Evolutionary conservation across 1,140 invertebrate genomes (phyloP).

Genomic region (Drosophila nikananu): DNA sequence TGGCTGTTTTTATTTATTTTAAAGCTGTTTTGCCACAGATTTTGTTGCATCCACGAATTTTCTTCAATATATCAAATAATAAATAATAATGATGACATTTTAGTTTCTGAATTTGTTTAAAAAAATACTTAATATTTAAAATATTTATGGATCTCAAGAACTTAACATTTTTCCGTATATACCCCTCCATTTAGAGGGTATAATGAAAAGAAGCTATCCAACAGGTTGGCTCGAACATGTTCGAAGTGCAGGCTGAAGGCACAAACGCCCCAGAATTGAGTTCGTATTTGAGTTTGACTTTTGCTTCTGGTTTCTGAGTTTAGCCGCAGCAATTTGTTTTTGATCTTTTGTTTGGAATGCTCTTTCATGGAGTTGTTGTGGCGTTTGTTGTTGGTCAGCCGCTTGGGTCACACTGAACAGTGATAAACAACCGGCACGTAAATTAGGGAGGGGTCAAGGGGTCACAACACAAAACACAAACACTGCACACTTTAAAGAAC

Average conservation of each 20-base stretch:
- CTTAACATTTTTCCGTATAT: background rate
- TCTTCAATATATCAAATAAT: too few species aligned
- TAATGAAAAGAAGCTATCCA: slow-evolving; percentile 2
- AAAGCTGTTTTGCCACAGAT: too few species aligned
- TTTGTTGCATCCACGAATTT: too few species aligned
- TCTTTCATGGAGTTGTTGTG: slow-evolving; percentile 27
- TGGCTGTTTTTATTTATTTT: too few species aligned
- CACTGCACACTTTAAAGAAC: slow-evolving; percentile 7
- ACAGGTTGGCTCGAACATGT: slow-evolving; percentile 53
- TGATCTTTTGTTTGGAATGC: slow-evolving; percentile 33
- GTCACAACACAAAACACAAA: slow-evolving; percentile 6
- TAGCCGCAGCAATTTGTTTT: slow-evolving; percentile 51
- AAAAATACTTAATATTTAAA: too few species aligned
- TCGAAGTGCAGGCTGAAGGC: slow-evolving; percentile 13
- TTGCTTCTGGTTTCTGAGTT: slow-evolving; percentile 37
- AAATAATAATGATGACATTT: too few species aligned
- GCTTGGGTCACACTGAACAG: slow-evolving; percentile 46
- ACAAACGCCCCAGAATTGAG: slow-evolving; percentile 10
- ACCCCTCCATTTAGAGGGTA: slow-evolving; percentile 4
- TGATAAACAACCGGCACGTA: slow-evolving; percentile 45
- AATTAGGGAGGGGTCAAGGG: background rate
- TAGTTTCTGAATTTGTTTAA: too few species aligned
- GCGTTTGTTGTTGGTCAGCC: slow-evolving; percentile 46
- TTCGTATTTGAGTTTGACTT: slow-evolving; percentile 40
- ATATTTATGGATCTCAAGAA: background rate